Percentiles rank a stretch among this genome's conserved stretches.
These are phyloP conservation scores for Temnothorax longispinosus DNA, from an alignment of 1,140 invertebrate species.

Conservation along the genomic window DNA sequence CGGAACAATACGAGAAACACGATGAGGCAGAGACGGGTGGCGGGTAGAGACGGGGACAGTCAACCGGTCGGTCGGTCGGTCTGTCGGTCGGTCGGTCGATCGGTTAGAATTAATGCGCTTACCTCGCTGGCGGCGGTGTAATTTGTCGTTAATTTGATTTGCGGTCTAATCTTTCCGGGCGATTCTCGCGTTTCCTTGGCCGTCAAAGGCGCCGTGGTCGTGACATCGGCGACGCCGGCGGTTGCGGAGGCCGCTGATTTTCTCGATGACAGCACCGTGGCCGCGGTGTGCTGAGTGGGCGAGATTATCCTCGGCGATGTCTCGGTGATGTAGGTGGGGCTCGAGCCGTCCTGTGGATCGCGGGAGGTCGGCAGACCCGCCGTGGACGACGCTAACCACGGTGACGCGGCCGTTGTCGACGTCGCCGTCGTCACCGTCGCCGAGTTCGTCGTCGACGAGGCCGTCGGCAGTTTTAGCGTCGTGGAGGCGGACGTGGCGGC, in stretches of 20 bases:
- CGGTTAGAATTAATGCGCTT: conserved; percentile 74
- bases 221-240: conserved; percentile 46
- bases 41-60: neutral
- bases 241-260: conserved; percentile 39
- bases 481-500: conserved; percentile 63
- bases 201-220: conserved; percentile 63
- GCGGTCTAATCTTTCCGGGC: conserved; percentile 85
- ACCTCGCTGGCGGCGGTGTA: conserved; percentile 86
- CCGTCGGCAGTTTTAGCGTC: conserved; percentile 81
- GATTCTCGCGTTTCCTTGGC: conserved; percentile 86
- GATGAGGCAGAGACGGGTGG: neutral
- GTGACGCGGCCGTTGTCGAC: conserved; percentile 72
- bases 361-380: neutral
- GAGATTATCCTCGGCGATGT: conserved; percentile 75
- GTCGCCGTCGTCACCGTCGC: conserved; percentile 73
- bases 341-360: neutral
- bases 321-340: conserved; percentile 53
- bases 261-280: conserved; percentile 70
- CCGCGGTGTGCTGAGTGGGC: conserved; percentile 63
- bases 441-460: conserved; percentile 76
- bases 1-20: conserved; percentile 36
- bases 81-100: neutral
- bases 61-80: neutral
- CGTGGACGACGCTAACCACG: neutral
- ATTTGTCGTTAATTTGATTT: conserved; percentile 86